Base-by-base conservation (phyloP, 2,113 vertebrate species). In the Leptodactylus fuscus region DNA sequence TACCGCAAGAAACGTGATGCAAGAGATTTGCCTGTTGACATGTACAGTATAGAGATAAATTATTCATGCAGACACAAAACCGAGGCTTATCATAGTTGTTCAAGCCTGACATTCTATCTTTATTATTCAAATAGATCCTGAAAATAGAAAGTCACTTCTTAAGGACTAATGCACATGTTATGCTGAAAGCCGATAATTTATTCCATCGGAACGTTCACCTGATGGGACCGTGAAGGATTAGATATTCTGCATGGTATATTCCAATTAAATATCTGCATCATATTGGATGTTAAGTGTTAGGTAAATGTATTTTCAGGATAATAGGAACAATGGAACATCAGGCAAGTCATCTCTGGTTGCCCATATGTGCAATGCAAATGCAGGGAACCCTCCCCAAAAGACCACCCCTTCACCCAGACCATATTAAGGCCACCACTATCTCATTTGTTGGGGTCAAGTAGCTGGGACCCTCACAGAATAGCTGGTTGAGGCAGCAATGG, bases 1-100 rank as follows among this genome's bases (percentile, higher is more conserved):
- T 38, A 55, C 12, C 32, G 51, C 65, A 80, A 53, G 36, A 53
- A 32, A 38, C 58, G 83, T 51, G 74, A 85, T 76, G 38, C 36
- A 29, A 55, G 76, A 73, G 36, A 11, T 81, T 79, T 81, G 32
- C 67, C 67, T 22, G 70, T 86, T 71, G 65, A 73, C 51, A 73
- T 58, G 49, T 81, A 46, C 13, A 60, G 46, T 78, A 48, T 53
- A 51, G 27, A 84, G 41, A 71, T 36, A 77, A 36, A 36, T 70
- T 44, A 79, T 58, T 69, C 29, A 38, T 53, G 10, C 44, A 51
- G 38, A n/a, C 32, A 69, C 44, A 53, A 38, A 70, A 55, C 22
- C 51, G 12, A 60, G 41, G 53, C 8, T 55, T 73, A 53, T 73
- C 48, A n/a, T 22, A 20, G 58, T 75, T 60, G 29, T 48, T 27